phyloP scores from a whole-genome alignment of 2,113 vertebrate genomes.

The Pygoscelis antarcticus region DNA sequence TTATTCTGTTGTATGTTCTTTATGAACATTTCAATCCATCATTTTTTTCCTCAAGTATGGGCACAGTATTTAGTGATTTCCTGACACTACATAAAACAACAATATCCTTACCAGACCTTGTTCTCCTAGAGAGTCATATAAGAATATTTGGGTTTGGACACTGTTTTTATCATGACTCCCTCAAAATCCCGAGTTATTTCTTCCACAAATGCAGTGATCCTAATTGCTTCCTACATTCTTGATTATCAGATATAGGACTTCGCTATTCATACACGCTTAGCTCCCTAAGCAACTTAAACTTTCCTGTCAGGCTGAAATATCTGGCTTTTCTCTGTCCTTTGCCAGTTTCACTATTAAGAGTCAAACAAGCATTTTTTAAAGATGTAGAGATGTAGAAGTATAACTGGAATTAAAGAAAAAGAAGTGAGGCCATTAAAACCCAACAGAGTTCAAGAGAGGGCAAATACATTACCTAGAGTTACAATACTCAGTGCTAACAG shows the following conservation, averaged over 20 bases:
- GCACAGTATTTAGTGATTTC: neutral
- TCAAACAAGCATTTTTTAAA: neutral
- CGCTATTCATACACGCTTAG: neutral
- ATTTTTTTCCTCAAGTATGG: neutral
- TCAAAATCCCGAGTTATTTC: neutral
- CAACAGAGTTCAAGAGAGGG: neutral
- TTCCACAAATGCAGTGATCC: neutral
- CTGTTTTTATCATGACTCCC: neutral
- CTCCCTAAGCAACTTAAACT: neutral
- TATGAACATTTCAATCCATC: neutral
- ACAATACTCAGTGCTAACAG: neutral
- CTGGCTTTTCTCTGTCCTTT: neutral
- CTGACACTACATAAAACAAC: neutral
- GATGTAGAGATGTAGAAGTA: neutral
- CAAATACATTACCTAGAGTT: neutral
- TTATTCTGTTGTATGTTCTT: neutral
- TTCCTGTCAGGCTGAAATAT: neutral
- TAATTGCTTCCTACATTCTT: neutral
- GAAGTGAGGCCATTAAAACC: neutral
- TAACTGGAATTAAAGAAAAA: neutral
- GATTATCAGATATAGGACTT: neutral
- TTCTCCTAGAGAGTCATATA: neutral
- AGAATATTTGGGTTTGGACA: neutral
- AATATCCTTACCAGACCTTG: neutral
- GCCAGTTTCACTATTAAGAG: neutral